Conservation (phyloP, 1,140 invertebrate species). For the Hermetia illucens region DNA sequence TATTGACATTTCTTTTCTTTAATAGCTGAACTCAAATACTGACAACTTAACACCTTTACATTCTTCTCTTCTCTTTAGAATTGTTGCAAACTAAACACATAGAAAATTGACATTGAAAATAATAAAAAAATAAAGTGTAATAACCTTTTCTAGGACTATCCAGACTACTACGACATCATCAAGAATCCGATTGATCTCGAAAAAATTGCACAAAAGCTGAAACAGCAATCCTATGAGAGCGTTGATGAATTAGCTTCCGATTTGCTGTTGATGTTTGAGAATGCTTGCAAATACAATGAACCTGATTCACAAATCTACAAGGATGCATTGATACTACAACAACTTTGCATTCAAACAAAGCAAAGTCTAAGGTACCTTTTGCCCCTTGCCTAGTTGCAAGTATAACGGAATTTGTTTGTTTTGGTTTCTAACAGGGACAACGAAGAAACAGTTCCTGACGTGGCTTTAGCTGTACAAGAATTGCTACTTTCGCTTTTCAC, state of each 20-base stretch:
- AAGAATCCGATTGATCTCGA: conserved; percentile 97
- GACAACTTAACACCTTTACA: too few species aligned
- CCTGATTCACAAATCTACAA: conserved; percentile 98
- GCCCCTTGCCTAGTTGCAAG: background rate
- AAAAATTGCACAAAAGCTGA: conserved; percentile 79
- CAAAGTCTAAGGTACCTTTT: conserved; percentile 47
- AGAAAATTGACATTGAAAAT: too few species aligned
- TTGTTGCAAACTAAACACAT: too few species aligned
- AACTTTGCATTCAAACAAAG: conserved; percentile 85
- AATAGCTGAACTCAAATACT: background rate
- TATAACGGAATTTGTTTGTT: too few species aligned
- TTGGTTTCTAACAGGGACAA: conserved; percentile 42
- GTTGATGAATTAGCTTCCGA: conserved; percentile 86
- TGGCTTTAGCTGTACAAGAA: conserved; percentile 76
- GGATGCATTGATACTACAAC: conserved; percentile 86
- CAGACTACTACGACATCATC: conserved; percentile 96
- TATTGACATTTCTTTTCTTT: too few species aligned
- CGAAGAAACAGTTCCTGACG: conserved; percentile 77
- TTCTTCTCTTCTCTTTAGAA: too few species aligned
- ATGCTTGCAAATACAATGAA: conserved; percentile 99
- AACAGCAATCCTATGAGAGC: conserved; percentile 61
- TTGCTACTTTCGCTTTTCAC: conserved; percentile 86
- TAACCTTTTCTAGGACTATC: conserved; percentile 57
- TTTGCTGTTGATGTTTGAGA: conserved; percentile 96
- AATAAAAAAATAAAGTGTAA: background rate